Percentiles rank a stretch among this genome's conserved stretches.
Conservation (phyloP, 1,140 invertebrate species). For the Centruroides vittatus region DNA sequence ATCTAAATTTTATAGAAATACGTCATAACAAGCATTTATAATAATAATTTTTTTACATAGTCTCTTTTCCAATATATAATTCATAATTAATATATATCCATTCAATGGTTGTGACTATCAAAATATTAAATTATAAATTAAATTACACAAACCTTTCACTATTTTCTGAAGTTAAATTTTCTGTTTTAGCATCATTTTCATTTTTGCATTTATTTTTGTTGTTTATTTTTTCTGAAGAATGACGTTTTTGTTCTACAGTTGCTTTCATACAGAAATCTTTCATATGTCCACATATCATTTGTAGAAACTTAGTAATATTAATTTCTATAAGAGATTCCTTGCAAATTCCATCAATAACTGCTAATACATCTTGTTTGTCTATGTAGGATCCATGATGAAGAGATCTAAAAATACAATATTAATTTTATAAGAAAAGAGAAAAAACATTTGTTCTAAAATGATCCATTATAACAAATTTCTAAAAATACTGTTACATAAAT, state of each 20-base stretch:
- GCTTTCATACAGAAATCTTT: slow-evolving; percentile 26
- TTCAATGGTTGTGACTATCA: no score
- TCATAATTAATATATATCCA: no score
- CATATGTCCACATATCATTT: slow-evolving; percentile 46
- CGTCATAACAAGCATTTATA: no score
- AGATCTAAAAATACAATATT: slow-evolving; percentile 42
- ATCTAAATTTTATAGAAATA: no score
- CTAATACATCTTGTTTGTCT: slow-evolving; percentile 47
- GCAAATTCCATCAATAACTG: slow-evolving; percentile 53
- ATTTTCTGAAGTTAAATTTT: no score
- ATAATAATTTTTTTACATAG: no score
- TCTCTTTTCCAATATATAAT: no score
- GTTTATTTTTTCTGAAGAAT: slow-evolving; percentile 1
- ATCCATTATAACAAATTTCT: no score
- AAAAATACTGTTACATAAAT: no score
- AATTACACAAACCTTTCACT: no score
- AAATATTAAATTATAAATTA: no score
- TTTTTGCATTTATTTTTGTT: background rate
- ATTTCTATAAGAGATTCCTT: slow-evolving; percentile 52
- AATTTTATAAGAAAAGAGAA: slow-evolving; percentile 8
- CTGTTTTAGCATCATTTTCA: background rate
- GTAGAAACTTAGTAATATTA: slow-evolving; percentile 46
- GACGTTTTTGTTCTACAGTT: slow-evolving; percentile 14
- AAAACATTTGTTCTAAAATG: no score
- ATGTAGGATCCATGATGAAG: slow-evolving; percentile 43